Evolutionary conservation across 2,113 vertebrate species (phyloP), one percentile per base, ranked within the genome.

Genomic region (Phalacrocorax brasilianus): DNA sequence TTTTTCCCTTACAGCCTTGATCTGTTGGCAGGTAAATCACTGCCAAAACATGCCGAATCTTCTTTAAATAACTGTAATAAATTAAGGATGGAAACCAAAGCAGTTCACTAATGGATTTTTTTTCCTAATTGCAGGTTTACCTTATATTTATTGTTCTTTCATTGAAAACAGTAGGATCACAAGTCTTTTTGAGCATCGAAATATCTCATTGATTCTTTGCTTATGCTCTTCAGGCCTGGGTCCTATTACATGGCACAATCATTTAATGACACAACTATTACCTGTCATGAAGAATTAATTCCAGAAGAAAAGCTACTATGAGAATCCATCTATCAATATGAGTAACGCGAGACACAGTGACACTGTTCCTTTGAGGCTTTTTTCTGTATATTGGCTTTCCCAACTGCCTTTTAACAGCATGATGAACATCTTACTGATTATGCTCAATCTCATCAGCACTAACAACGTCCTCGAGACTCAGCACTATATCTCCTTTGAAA

Each of bases 401-500:
- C 52, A 61, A 94, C 67, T 81, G 78, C 42, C 84, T 95, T 91
- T 88, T 88, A 93, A 84, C 73, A 77, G 74, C 32, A 38, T 76
- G 94, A 91, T 79, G 76, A 80, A 77, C 79, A 78, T 94, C 93
- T 95, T 53, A 83, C 35, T 90, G 66, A 85, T 87, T 86, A 77
- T 49, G 44, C 95, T 40, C 38, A 16, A 95, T 89, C 63, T 89
- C 67, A 91, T 95, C 76, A 84, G 76, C 68, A 61, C 35, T 72
- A 95, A 95, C 78, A 85, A 47, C 2, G 0, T 95, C 61, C 85
- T 94, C 65, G 2, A 95, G 66, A 94, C 13, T 88, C 85, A 89
- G 88, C 15, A 53, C 78, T 93, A 24, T 67, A 80, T 70, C 53
- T 91, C 62, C 84, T 95, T 89, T 95, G 87, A 97, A 97, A 85